Evolutionary conservation across 2,113 vertebrate genomes (phyloP), one percentile per base, ranked within the genome.

Genomic region (Psettodes erumei): DNA sequence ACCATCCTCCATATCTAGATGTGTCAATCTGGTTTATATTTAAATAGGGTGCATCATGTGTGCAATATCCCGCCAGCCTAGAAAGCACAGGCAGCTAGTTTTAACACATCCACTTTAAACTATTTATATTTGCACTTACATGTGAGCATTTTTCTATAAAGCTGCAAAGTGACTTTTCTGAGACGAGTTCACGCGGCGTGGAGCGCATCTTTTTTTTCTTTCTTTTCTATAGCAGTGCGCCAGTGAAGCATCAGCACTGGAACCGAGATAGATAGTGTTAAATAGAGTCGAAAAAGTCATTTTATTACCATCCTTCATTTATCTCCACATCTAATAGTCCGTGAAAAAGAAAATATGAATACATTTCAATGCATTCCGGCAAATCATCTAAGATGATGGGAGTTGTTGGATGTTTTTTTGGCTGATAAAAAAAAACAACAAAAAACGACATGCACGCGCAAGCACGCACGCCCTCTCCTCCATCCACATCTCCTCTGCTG

Each of bases 251-350:
- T 68, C 86, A 90, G 84, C 89, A 86, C 78, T 62, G 87, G 82
- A 73, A 89, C 84, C 90, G 13, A 88, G 92, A 88, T 64, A 86
- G 63, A 88, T 91, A 85, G 90, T 92, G 93, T 95, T 94, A 95
- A 95, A 96, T 94, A 96, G 93, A 93, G 89, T 95, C 93, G 93
- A 95, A 92, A 95, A 92, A 95, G 94, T 93, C 92, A 95, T 95
- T 95, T 95, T 88, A 88, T 93, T 91, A 87, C 82, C 93, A 94
- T 93, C 94, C 92, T 94, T 95, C 93, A 92, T 93, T 93, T 92
- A 92, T 95, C 95, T 93, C 84, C 75, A 94, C 92, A 94, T 86
- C 60, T 95, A 94, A 96, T 93, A 96, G 88, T 90, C 95, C 94
- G 92, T 94, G 93, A 94, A 94, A n/a, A 92, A 92, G 90, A 93